Evolutionary conservation across 2,113 vertebrate genomes (phyloP), one percentile per base, ranked within the genome.

Genomic region (Phainopepla nitens): DNA sequence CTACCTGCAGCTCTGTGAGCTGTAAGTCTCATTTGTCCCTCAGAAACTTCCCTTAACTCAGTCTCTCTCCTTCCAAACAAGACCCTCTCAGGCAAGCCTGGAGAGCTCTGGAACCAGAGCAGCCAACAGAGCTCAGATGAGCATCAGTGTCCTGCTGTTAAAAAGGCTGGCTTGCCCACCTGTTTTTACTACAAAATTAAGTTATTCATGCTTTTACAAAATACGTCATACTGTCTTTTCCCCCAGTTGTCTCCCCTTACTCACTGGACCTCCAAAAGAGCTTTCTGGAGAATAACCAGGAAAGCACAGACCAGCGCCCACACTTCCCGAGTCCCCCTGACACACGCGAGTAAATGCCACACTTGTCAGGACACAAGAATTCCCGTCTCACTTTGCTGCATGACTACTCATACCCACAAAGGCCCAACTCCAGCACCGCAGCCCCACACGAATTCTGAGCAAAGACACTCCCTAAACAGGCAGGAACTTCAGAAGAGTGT

Each of bases 321-420:
- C 72, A 77, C 79, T 82, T 96, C 93, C 90, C 1, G 66, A 94
- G 91, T 88, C 66, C 44, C 31, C 27, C 4, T 91, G 90, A 94
- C 95, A 94, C 80, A 94, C 35, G 2, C 0, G 0, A 73, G 22
- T 41, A 78, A 91, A 69, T 16, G 27, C 24, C 20, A 10, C 6
- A 0, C 62, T 16, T 53, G 71, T 95, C 87, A 96, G 87, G 75
- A 23, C 85, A 47, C 71, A 75, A 35, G 90, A 93, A 97, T 94
- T 85, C 77, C 3, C 2, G 53, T 42, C 49, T 16, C 57, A 65
- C 57, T 91, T 82, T 50, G 51, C 85, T 36, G 29, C 25, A 5
- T 56, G 85, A 80, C 85, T 42, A 25, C 49, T 51, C 68, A 8
- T 13, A 51, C n/a, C 87, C 82, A 39, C 65, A 56, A 36, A 11